These are phyloP conservation scores for Leptopilina myrica DNA, from an alignment of 2,888 invertebrate genomes.

Conservation along the genomic window DNA sequence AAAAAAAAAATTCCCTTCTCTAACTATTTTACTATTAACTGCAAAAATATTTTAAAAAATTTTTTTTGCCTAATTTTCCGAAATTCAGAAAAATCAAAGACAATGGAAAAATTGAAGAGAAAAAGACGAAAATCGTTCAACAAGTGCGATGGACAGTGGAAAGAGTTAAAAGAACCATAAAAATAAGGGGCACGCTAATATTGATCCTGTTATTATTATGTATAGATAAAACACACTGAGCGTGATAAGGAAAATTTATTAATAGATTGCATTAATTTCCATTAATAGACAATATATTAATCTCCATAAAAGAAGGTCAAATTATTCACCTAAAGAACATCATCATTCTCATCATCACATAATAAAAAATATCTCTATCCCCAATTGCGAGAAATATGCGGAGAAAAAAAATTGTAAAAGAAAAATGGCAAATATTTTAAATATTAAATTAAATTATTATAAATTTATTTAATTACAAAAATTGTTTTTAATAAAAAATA, in stretches of 20 bases:
- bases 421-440: too few species aligned
- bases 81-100: not conserved
- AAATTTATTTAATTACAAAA: too few species aligned
- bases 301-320: conserved; percentile 14
- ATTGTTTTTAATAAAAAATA: too few species aligned
- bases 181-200: conserved; percentile 30
- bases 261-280: conserved; percentile 34
- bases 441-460: too few species aligned
- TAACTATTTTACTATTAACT: too few species aligned
- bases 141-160: not conserved
- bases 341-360: not conserved
- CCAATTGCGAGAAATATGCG: not conserved
- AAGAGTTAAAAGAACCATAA: conserved; percentile 30
- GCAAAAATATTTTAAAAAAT: too few species aligned
- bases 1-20: not conserved
- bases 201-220: conserved; percentile 27
- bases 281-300: conserved; percentile 36
- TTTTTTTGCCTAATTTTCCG: not conserved
- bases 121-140: not conserved
- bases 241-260: conserved; percentile 38
- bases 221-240: conserved; percentile 31
- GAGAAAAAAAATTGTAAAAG: too few species aligned
- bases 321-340: not conserved
- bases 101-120: not conserved
- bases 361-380: not conserved